Base-by-base conservation (phyloP, 2,113 vertebrate species). In the Herpailurus yagouaroundi region DNA sequence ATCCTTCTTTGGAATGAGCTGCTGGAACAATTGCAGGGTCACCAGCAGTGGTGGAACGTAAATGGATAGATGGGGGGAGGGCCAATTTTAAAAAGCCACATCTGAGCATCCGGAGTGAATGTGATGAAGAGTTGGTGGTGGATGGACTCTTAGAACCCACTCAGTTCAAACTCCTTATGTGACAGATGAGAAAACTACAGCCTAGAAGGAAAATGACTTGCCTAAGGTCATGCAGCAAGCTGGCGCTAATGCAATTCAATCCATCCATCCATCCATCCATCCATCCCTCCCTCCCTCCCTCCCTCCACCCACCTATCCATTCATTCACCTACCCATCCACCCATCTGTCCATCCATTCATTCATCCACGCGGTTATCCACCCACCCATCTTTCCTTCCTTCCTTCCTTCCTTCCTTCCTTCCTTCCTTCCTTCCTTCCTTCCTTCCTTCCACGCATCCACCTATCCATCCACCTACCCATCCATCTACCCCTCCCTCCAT, bases 31-130 rank as follows among this genome's bases (percentile, higher is more conserved):
- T 4, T 38, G 25, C 63, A 84, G 77, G 55, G 45, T 84, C 86
- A 91, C 60, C n/a, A 50, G 71, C 15, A 29, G 60, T 41, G 48
- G 90, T 74, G 81, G 57, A 74, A 64, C 86, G 74, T 38, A 92
- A n/a, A 89, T 81, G 57, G 73, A 69, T 48, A 60, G 36, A n/a
- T 16, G 36, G 27, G 23, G 41, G 50, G 31, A 92, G 87, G 66
- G 57, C 33, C 31, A 29, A 10, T 85, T 95, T 86, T 68, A 68
- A 79, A 88, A 91, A 92, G 74, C 95, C 91, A 86, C 90, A 92
- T 74, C 48, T 4, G 31, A 81, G 64, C 77, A 57, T 92, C 77
- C 94, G 96, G 88, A 80, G 74, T 74, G 79, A 33, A 69, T 95
- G 0, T 95, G 88, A 94, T 3, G 1, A 80, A 25, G 57, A 52